Evolutionary conservation across 2,113 vertebrate genomes (phyloP).

Genomic region (Hirundichthys speculiger): DNA sequence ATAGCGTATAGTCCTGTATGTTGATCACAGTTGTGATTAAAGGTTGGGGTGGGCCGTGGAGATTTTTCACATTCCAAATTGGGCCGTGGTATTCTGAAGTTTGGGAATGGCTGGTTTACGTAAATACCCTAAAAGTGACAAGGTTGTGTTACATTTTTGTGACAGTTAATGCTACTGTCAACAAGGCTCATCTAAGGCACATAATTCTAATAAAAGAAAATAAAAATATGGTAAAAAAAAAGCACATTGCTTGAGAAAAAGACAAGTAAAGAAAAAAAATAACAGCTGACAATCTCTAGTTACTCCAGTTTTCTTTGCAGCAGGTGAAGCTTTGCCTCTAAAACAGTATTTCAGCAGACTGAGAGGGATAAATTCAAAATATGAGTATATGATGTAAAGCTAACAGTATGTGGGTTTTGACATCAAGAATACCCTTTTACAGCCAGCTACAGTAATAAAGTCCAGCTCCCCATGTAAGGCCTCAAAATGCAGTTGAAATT

Average conservation of each 20-base stretch:
- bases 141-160: not conserved
- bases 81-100: too few relatives aligned
- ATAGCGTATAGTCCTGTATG: too few relatives aligned
- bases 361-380: not conserved
- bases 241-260: too few relatives aligned
- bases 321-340: not conserved
- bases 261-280: too few relatives aligned
- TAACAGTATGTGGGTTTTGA: not conserved
- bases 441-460: not conserved
- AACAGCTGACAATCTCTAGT: not conserved
- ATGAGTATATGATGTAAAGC: not conserved
- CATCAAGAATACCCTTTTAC: not conserved
- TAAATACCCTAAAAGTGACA: conserved; percentile 33
- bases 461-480: not conserved
- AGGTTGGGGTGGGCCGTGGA: too few relatives aligned
- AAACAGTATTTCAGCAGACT: not conserved
- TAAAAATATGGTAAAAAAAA: conserved; percentile 3
- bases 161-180: conserved; percentile 4
- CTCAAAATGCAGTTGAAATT: conserved; percentile 3
- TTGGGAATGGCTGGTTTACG: too few relatives aligned
- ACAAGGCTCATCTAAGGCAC: conserved; percentile 45
- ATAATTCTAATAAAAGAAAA: not conserved
- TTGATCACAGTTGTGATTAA: too few relatives aligned
- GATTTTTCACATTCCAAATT: too few relatives aligned
- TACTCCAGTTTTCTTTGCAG: not conserved